These are phyloP conservation scores for Falco concolor DNA, from an alignment of 2,797 vertebrate species.

Conservation along the genomic window DNA sequence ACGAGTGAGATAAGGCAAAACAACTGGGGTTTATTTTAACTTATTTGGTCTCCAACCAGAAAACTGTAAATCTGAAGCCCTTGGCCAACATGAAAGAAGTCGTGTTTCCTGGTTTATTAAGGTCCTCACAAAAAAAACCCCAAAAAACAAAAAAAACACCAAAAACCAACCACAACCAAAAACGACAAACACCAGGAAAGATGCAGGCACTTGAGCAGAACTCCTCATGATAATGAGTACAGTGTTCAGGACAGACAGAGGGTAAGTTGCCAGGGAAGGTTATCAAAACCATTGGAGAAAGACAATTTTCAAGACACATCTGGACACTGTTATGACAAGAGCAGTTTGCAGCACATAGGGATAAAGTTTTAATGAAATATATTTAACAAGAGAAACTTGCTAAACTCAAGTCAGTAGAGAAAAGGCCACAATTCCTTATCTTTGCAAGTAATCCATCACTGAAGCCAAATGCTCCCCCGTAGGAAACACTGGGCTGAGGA, in stretches of 20 bases:
- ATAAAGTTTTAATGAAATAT: constrained; percentile 46
- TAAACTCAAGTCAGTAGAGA: neutral
- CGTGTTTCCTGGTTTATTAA: neutral
- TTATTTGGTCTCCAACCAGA: neutral
- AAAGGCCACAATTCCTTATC: neutral
- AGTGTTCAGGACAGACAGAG: neutral
- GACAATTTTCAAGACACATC: constrained; percentile 34
- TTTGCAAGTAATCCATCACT: neutral
- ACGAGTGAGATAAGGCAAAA: neutral
- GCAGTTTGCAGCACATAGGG: neutral
- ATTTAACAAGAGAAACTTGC: neutral
- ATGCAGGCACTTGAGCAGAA: neutral
- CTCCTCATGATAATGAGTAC: neutral
- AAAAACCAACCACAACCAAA: no score
- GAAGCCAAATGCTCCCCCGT: neutral
- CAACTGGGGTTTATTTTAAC: neutral
- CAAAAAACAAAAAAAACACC: neutral
- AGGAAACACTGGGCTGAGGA: neutral
- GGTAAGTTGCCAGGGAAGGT: neutral
- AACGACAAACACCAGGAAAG: neutral
- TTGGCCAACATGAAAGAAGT: neutral
- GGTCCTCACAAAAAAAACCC: neutral
- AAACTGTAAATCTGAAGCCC: neutral
- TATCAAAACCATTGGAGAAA: constrained; percentile 32
- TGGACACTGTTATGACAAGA: constrained; percentile 34